These are phyloP conservation scores for Burhinus bistriatus DNA, from an alignment of 2,113 vertebrate species.

Conservation along the genomic window DNA sequence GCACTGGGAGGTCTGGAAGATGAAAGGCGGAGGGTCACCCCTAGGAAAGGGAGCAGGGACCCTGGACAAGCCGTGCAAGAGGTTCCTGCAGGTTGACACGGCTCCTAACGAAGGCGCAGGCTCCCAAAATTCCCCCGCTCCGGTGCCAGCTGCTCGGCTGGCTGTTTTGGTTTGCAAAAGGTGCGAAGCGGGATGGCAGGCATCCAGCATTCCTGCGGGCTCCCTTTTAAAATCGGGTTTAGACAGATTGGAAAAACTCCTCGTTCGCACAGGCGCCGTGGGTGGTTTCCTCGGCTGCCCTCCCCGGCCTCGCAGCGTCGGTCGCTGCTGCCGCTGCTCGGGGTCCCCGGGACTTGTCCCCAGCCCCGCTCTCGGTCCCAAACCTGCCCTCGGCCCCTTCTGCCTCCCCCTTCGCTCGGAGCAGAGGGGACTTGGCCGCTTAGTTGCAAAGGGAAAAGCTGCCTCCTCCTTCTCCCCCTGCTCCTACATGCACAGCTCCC, in stretches of 20 bases:
- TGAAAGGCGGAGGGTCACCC: rapidly evolving
- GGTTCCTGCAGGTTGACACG: rapidly evolving
- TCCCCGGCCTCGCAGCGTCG: background rate
- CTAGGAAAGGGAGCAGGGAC: rapidly evolving
- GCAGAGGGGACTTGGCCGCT: background rate
- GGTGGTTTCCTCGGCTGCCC: background rate
- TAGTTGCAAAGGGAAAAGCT: no score
- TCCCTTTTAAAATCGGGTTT: background rate
- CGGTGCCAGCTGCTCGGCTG: background rate
- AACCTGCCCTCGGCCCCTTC: background rate
- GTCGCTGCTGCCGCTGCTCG: background rate
- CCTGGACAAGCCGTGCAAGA: rapidly evolving
- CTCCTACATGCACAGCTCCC: background rate
- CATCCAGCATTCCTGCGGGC: background rate
- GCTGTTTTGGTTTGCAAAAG: background rate
- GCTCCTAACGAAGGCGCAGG: rapidly evolving
- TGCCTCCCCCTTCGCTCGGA: background rate
- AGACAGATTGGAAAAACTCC: background rate
- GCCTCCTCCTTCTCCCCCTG: background rate
- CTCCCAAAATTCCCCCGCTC: background rate
- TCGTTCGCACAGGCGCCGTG: rapidly evolving
- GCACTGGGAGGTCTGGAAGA: background rate
- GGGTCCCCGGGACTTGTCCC: background rate
- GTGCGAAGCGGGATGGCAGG: background rate
- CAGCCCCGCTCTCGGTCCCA: background rate